Percentiles rank a stretch among this genome's conserved stretches.
These are phyloP conservation scores for Henricia sp. DNA, from an alignment of 53 echinoderm and acorn worm species.

Conservation along the genomic window DNA sequence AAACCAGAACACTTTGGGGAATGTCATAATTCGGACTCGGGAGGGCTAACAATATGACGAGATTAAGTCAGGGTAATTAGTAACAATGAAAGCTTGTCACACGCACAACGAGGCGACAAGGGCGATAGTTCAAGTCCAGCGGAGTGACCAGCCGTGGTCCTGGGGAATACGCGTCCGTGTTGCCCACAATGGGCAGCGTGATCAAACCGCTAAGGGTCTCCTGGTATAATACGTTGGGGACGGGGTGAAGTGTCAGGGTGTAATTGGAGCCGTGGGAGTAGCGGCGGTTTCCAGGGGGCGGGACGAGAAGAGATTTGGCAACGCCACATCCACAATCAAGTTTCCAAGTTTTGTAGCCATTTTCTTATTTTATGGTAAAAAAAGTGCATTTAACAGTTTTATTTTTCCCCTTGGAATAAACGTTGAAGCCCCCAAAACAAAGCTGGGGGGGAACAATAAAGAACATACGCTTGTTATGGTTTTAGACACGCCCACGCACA, in stretches of 20 bases:
- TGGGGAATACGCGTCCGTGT: slow-evolving; percentile 35
- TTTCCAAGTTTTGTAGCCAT: no score
- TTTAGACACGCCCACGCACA: no score
- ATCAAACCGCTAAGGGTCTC: slow-evolving; percentile 17
- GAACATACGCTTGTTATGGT: no score
- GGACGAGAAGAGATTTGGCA: not conserved
- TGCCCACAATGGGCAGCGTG: slow-evolving; percentile 29
- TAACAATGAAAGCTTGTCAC: slow-evolving; percentile 33
- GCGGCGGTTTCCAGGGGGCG: slow-evolving; percentile 10
- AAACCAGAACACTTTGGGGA: slow-evolving; percentile 25
- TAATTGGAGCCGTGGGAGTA: slow-evolving; percentile 39
- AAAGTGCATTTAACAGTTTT: no score
- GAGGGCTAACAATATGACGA: not conserved
- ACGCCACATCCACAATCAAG: not conserved
- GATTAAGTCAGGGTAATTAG: slow-evolving; percentile 46
- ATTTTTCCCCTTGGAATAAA: no score
- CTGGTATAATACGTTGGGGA: slow-evolving; percentile 31
- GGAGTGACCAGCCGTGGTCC: slow-evolving; percentile 30
- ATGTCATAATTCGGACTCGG: not conserved
- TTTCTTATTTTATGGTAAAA: no score
- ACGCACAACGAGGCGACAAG: slow-evolving; percentile 21
- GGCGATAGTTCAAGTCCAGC: not conserved
- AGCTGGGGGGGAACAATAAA: no score
- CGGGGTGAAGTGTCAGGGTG: slow-evolving; percentile 41
- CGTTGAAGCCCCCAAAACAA: no score